Conservation (phyloP, 2,888 invertebrate genomes). For the Amphiduros pacificus region DNA sequence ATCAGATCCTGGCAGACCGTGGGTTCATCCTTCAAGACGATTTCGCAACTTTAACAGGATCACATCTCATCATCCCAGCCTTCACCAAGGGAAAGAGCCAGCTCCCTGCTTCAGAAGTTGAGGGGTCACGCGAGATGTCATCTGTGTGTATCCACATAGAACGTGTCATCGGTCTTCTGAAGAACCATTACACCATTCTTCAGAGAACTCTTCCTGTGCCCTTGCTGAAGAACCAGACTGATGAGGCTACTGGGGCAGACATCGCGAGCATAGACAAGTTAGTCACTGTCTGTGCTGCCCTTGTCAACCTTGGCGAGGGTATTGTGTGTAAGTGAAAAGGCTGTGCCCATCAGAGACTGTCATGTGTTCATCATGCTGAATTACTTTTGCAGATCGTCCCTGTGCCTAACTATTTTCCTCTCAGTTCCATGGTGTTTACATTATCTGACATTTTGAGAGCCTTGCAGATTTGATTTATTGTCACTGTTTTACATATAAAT, state of each 20-base stretch:
- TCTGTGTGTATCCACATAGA: conserved; percentile 31
- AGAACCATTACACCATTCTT: conserved; percentile 28
- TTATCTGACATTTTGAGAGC: too few relatives aligned
- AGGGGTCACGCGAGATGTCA: conserved; percentile 25
- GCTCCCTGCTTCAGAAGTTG: conserved; percentile 28
- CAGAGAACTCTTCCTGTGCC: conserved; percentile 25
- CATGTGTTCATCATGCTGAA: too few relatives aligned
- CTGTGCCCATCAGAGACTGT: too few relatives aligned
- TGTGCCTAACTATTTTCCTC: too few relatives aligned
- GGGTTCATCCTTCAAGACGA: conserved; percentile 32
- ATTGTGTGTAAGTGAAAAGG: neutral
- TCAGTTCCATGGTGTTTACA: too few relatives aligned
- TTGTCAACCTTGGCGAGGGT: neutral
- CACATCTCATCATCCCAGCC: conserved; percentile 26
- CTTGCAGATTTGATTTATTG: too few relatives aligned
- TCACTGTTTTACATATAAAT: too few relatives aligned
- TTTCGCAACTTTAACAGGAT: conserved; percentile 24
- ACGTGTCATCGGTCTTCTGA: conserved; percentile 31
- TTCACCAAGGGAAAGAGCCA: conserved; percentile 30
- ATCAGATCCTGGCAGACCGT: conserved; percentile 32
- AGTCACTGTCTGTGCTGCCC: neutral
- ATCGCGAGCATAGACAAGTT: neutral
- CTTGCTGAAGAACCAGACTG: conserved; percentile 12
- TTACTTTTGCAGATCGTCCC: too few relatives aligned
- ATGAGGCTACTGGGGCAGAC: neutral